Percentiles rank a stretch among this genome's conserved stretches.
phyloP scores from a whole-genome alignment of 2,797 vertebrate species.

The Acipenser oxyrinchus region DNA sequence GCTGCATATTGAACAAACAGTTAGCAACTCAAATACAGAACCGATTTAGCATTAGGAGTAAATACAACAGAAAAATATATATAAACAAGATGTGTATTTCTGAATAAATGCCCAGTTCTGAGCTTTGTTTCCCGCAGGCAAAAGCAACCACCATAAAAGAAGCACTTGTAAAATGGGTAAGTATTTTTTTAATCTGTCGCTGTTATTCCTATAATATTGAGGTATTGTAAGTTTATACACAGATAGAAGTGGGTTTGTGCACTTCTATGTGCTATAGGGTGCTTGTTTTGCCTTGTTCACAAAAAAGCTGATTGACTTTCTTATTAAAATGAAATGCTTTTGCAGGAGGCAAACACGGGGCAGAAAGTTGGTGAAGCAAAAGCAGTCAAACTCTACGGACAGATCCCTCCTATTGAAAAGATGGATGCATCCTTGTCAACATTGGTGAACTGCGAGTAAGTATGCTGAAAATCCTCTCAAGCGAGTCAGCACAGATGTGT shows the following conservation, averaged over 20 bases:
- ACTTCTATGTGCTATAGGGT: too few species aligned
- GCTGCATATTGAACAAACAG: too few species aligned
- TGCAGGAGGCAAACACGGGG: slow-evolving; percentile 79
- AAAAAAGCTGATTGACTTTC: too few species aligned
- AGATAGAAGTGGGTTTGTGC: too few species aligned
- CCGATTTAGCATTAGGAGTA: too few species aligned
- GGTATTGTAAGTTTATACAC: too few species aligned
- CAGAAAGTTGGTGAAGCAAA: slow-evolving; percentile 78
- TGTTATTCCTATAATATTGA: too few species aligned
- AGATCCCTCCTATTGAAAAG: slow-evolving; percentile 89
- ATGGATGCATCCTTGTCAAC: slow-evolving; percentile 83
- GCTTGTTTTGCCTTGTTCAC: too few species aligned
- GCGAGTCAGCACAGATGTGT: background rate
- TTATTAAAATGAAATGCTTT: slow-evolving; percentile 14
- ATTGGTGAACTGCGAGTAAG: slow-evolving; percentile 87
- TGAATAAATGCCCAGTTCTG: background rate
- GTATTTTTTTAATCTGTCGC: slow-evolving; percentile 23
- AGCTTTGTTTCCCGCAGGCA: slow-evolving; percentile 50
- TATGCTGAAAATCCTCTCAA: slow-evolving; percentile 15
- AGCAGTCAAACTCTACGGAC: slow-evolving; percentile 81
- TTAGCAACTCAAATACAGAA: too few species aligned
- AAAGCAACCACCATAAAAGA: slow-evolving; percentile 81
- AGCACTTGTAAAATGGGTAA: slow-evolving; percentile 73
- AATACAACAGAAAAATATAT: too few species aligned
- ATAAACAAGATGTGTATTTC: too few species aligned